Conservation (phyloP, 2,888 invertebrate species). For the Allophyes oxyacanthae region DNA sequence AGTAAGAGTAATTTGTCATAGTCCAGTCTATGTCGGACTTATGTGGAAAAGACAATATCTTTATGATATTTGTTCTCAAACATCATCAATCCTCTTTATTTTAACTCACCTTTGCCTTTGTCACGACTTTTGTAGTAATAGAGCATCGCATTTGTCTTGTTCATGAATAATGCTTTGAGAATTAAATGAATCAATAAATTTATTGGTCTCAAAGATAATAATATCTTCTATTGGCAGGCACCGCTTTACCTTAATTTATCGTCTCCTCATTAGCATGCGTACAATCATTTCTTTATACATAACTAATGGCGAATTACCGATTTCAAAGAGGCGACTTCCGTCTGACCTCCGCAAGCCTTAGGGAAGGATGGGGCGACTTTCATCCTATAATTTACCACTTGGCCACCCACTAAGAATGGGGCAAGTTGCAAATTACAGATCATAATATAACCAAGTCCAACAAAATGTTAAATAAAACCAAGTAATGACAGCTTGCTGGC, state of each 20-base stretch:
- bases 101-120: slow-evolving; percentile 7
- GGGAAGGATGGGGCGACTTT: slow-evolving; percentile 6
- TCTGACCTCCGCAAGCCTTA: slow-evolving; percentile 7
- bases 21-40: slow-evolving; percentile 26
- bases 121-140: slow-evolving; percentile 24
- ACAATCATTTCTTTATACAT: slow-evolving; percentile 32
- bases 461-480: slow-evolving; percentile 8
- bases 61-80: slow-evolving; percentile 34
- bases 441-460: slow-evolving; percentile 4
- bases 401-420: slow-evolving; percentile 18
- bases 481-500: slow-evolving; percentile 24
- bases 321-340: slow-evolving; percentile 21
- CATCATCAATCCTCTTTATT: slow-evolving; percentile 23
- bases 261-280: slow-evolving; percentile 37
- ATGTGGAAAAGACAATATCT: slow-evolving; percentile 33
- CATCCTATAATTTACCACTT: slow-evolving; percentile 37
- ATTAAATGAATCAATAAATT: slow-evolving; percentile 21
- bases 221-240: slow-evolving; percentile 22
- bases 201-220: slow-evolving; percentile 13
- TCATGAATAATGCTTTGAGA: slow-evolving; percentile 11
- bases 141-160: slow-evolving; percentile 19
- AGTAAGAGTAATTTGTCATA: slow-evolving; percentile 42
- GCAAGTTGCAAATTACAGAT: slow-evolving; percentile 19
- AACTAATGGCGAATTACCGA: slow-evolving; percentile 40
- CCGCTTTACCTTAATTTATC: slow-evolving; percentile 17